Percentiles rank a stretch among this genome's conserved stretches.
Evolutionary conservation across 2,797 vertebrate genomes (phyloP).

Genomic region (Acipenser ruthenus): DNA sequence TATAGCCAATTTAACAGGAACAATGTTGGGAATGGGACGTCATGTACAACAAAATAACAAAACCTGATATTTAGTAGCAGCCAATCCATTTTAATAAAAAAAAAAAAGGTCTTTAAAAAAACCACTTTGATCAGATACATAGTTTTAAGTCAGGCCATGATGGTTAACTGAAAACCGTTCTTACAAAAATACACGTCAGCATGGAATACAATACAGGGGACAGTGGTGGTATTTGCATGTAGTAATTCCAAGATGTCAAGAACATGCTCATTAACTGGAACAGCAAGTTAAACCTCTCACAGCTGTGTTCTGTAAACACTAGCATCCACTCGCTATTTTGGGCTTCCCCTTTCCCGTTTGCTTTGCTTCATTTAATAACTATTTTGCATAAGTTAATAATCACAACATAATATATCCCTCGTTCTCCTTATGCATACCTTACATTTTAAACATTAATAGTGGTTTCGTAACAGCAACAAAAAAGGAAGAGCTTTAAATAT

Average conservation of each 20-base stretch:
- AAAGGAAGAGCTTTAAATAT: conserved; percentile 18
- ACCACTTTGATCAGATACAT: no score
- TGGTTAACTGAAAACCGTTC: no score
- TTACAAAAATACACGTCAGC: no score
- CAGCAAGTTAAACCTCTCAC: conserved; percentile 21
- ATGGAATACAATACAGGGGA: neutral
- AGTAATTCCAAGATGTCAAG: conserved; percentile 5
- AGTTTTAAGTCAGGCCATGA: no score
- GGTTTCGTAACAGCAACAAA: conserved; percentile 24
- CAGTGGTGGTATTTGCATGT: neutral
- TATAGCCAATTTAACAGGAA: no score
- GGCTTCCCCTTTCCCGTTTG: conserved; percentile 12
- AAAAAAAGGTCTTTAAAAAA: no score
- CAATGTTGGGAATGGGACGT: no score
- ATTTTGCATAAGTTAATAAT: conserved; percentile 30
- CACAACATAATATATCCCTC: conserved; percentile 38
- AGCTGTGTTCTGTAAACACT: conserved; percentile 31
- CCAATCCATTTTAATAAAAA: no score
- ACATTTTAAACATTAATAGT: conserved; percentile 31
- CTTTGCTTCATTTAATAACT: conserved; percentile 17
- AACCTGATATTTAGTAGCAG: no score
- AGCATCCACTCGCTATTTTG: conserved; percentile 23
- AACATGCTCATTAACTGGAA: no score
- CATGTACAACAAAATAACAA: no score
- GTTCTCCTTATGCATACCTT: conserved; percentile 44